Evolutionary conservation across 2,888 invertebrate species (phyloP).

Genomic region (Calameuta pallipes): DNA sequence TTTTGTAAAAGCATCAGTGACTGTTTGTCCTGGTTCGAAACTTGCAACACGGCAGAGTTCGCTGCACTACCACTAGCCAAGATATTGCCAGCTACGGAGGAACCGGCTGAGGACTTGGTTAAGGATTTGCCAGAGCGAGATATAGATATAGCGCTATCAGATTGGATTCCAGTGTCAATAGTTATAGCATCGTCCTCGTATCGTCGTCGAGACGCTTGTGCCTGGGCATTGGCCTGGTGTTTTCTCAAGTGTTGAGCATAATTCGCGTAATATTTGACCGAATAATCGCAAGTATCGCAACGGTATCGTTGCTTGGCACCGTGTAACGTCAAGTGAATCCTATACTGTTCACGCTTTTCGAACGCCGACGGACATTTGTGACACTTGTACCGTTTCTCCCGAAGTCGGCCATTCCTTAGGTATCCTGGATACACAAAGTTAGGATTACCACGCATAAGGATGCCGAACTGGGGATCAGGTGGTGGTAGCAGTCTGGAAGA

Average conservation of each 20-base stretch:
- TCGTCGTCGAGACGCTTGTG: constrained; percentile 70
- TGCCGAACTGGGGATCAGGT: constrained; percentile 77
- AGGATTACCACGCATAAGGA: constrained; percentile 79
- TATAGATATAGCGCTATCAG: neutral
- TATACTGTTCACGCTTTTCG: constrained; percentile 86
- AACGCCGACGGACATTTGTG: constrained; percentile 90
- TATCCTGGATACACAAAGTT: constrained; percentile 82
- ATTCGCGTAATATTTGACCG: constrained; percentile 87
- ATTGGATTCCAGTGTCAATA: constrained; percentile 37
- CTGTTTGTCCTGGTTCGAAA: constrained; percentile 59
- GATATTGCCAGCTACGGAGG: neutral
- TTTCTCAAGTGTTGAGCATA: constrained; percentile 85
- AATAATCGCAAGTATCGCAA: constrained; percentile 88
- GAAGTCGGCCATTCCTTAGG: constrained; percentile 78
- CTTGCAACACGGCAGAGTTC: constrained; percentile 29
- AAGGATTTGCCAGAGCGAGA: constrained; percentile 45
- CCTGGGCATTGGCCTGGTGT: constrained; percentile 79
- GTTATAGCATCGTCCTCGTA: constrained; percentile 57
- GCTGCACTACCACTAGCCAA: neutral
- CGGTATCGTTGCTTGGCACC: constrained; percentile 86
- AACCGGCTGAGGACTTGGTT: constrained; percentile 28
- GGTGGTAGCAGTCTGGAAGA: constrained; percentile 57
- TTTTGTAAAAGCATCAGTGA: constrained; percentile 50
- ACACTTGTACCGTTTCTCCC: constrained; percentile 84
- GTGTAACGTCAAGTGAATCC: constrained; percentile 83